Evolutionary conservation across 2,888 invertebrate species (phyloP), one percentile per base, ranked within the genome.

Genomic region (Tricholauxania praeusta): DNA sequence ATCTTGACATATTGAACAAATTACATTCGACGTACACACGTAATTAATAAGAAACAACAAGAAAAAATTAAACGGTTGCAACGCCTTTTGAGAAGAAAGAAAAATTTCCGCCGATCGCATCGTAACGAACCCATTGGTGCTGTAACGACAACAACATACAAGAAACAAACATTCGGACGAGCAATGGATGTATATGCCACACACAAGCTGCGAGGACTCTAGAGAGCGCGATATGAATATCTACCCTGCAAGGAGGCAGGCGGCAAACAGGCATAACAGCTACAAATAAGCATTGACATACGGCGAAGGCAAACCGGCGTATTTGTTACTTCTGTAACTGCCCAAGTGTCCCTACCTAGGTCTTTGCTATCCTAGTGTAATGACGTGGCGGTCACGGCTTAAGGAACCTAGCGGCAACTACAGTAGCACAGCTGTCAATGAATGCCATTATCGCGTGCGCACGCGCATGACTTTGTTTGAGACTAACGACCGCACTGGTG

Each of bases 141-240:
- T 22, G 59, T 17, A 39, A 47, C 28, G 51, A 57, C 48, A 32
- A 51, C 19, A 22, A n/a, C 48, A 64, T 4, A 12, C 47, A 17
- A 17, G 59, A 19, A 39, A 15, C 19, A 68, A 48, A 47, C 57
- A 51, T 17, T 51, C 70, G 19, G 52, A 52, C 62, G 60, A 68
- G 39, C 52, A 62, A 28, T 70, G 62, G 62, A 53, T 53, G 62
- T 59, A 39, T 49, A 22, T 70, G 70, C 70, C 70, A 70, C 70
- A 70, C 70, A 53, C 70, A 59, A 63, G 60, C 60, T 60, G 32
- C 22, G 19, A 12, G 47, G 51, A 17, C 65, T 39, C 64, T 51
- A 10, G 63, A 39, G 63, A 59, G 51, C 53, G 62, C 70, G 70
- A 70, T 53, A 51, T 53, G 52, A 62, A 62, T 62, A 53, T 70